phyloP scores from a whole-genome alignment of 2,113 vertebrate species.

The Theristicus caerulescens region DNA sequence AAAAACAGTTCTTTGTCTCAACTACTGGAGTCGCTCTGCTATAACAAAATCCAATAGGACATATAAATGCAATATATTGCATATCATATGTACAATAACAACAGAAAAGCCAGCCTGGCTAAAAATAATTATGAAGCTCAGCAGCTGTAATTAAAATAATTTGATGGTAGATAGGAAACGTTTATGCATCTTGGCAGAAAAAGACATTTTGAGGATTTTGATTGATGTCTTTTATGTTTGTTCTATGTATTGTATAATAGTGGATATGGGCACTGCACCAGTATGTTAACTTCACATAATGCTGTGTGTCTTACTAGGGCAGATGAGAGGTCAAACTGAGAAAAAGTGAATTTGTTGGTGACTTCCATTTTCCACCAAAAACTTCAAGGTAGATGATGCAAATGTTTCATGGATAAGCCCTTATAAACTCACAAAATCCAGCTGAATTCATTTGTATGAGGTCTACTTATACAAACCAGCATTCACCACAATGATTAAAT shows the following conservation, averaged over 20 bases:
- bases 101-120: slow-evolving; percentile 59
- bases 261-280: slow-evolving; percentile 45
- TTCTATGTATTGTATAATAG: slow-evolving; percentile 57
- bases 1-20: background rate
- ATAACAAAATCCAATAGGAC: slow-evolving; percentile 21
- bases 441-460: background rate
- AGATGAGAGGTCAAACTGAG: background rate
- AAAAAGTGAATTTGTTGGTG: background rate
- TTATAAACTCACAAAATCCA: background rate
- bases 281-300: background rate
- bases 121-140: slow-evolving; percentile 74
- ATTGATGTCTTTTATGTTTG: slow-evolving; percentile 74
- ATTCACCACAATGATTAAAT: background rate
- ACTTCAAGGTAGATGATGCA: background rate
- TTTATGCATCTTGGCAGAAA: slow-evolving; percentile 76
- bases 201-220: slow-evolving; percentile 75
- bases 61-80: slow-evolving; percentile 45
- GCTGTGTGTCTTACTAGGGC: background rate
- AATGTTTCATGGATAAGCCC: background rate
- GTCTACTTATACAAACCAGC: background rate
- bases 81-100: slow-evolving; percentile 60
- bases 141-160: slow-evolving; percentile 80
- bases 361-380: background rate
- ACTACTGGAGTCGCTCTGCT: slow-evolving; percentile 39
- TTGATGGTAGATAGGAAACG: slow-evolving; percentile 74